Conservation (phyloP, 2,888 invertebrate genomes). For the Adineta ricciae region DNA sequence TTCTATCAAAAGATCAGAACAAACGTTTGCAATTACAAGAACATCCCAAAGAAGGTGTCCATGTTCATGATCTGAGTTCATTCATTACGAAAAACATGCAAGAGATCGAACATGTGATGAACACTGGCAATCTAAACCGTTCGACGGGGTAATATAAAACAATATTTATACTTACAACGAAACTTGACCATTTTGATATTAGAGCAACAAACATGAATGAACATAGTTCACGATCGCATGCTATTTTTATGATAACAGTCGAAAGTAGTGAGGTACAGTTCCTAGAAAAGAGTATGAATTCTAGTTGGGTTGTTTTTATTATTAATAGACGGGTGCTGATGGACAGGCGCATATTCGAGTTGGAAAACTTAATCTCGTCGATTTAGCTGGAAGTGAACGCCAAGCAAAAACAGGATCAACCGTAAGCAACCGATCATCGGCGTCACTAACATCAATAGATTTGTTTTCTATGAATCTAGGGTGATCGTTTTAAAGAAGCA, state of each 20-base stretch:
- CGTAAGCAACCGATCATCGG: constrained; percentile 45
- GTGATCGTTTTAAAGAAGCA: constrained; percentile 53
- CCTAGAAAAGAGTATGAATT: constrained; percentile 28
- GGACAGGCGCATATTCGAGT: constrained; percentile 60
- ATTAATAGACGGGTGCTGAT: constrained; percentile 47
- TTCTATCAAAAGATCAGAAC: constrained; percentile 58
- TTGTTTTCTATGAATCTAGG: constrained; percentile 51
- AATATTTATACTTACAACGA: no score
- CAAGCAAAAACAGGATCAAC: constrained; percentile 78
- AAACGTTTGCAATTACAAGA: constrained; percentile 60
- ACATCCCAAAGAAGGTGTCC: constrained; percentile 59
- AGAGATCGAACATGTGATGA: constrained; percentile 67
- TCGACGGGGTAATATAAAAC: constrained; percentile 24
- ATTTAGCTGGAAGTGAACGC: constrained; percentile 92
- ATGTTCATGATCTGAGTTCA: constrained; percentile 59
- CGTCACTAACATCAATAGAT: not conserved
- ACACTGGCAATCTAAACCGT: constrained; percentile 63
- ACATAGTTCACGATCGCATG: constrained; percentile 88
- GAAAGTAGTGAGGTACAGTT: constrained; percentile 80
- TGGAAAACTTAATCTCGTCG: constrained; percentile 89
- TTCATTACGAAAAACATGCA: constrained; percentile 67
- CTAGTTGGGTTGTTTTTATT: not conserved
- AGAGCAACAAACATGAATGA: constrained; percentile 94
- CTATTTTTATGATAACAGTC: constrained; percentile 91
- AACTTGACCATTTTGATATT: no score